These are phyloP conservation scores for Andrena marginata DNA, from an alignment of 2,888 invertebrate species.

Conservation along the genomic window DNA sequence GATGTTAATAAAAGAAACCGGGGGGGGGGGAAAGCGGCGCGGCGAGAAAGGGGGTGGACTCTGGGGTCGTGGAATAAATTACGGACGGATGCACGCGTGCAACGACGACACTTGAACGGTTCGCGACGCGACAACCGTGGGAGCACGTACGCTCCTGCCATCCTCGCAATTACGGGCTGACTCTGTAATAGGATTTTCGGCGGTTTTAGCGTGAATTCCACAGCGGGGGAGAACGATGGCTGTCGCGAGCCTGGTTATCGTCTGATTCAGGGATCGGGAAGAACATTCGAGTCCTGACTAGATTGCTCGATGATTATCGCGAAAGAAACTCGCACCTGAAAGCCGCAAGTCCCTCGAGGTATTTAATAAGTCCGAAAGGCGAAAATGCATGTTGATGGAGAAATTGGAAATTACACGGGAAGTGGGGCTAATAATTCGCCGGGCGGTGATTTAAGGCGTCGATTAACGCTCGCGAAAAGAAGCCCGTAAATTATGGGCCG, in stretches of 20 bases:
- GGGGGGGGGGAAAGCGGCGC: too few species aligned
- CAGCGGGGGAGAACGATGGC: constrained; percentile 43
- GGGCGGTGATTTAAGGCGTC: constrained; percentile 49
- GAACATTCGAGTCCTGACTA: not conserved
- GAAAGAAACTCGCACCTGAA: too few species aligned
- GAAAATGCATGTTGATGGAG: constrained; percentile 19
- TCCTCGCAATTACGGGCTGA: constrained; percentile 63
- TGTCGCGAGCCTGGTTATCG: constrained; percentile 7
- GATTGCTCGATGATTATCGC: too few species aligned
- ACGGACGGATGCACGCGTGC: constrained; percentile 20
- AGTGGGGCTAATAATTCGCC: constrained; percentile 33
- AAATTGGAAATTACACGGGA: constrained; percentile 40
- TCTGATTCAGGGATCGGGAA: not conserved
- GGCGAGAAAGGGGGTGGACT: not conserved
- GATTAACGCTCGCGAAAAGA: constrained; percentile 52
- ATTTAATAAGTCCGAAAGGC: constrained; percentile 44
- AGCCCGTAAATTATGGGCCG: constrained; percentile 45
- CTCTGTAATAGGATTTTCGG: constrained; percentile 69
- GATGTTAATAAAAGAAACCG: constrained; percentile 15
- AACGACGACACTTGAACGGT: constrained; percentile 18
- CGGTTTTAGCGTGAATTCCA: constrained; percentile 58
- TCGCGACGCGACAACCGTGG: constrained; percentile 20
- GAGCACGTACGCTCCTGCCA: constrained; percentile 38
- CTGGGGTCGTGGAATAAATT: constrained; percentile 38
- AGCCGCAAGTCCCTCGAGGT: constrained; percentile 1